Evolutionary conservation across 2,888 invertebrate genomes (phyloP), one percentile per base, ranked within the genome.

Genomic region (Aphidoletes aphidimyza): DNA sequence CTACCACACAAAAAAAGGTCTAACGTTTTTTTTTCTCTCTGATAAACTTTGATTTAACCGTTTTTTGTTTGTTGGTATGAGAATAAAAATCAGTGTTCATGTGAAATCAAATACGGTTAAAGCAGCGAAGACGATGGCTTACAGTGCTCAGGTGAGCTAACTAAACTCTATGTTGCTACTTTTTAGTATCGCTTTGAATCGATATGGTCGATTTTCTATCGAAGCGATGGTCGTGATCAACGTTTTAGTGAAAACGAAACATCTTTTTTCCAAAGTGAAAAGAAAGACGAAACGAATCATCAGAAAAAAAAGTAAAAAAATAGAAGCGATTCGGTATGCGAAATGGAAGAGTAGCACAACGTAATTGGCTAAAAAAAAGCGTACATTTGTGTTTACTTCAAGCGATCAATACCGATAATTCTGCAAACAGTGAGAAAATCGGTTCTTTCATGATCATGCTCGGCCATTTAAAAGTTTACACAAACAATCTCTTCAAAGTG

Each of bases 201-300:
- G 34, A 69, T 69, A 30, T 42, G 42, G 42, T 42, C 42, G 42
- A 9, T 69, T 9, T 69, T 19, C 11, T 0, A n/a, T 26, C 0
- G 5, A 26, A 26, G 26, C 34, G 14, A 69, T 14, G 14, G n/a
- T 81, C 81, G 81, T 81, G 81, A 81, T 36, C 22, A 81, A 37
- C 37, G 39, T 81, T 81, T 81, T 81, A 81, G 81, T 81, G 81
- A 81, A 81, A 81, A 37, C 81, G 81, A 81, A 81, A 81, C 6
- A 81, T n/a, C n/a, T 11, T 2, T 36, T 1, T 37, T 81, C n/a
- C n/a, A n/a, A 81, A 69, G 69, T 69, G 69, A 69, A 69, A 69
- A 69, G 69, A 30, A 30, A 30, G 30, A 69, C 34, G 69, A 69
- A 30, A 14, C 0, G 34, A 69, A 54, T n/a, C n/a, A n/a, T n/a